These are phyloP conservation scores for Polietes domitor DNA, from an alignment of 2,888 invertebrate species.

Conservation along the genomic window DNA sequence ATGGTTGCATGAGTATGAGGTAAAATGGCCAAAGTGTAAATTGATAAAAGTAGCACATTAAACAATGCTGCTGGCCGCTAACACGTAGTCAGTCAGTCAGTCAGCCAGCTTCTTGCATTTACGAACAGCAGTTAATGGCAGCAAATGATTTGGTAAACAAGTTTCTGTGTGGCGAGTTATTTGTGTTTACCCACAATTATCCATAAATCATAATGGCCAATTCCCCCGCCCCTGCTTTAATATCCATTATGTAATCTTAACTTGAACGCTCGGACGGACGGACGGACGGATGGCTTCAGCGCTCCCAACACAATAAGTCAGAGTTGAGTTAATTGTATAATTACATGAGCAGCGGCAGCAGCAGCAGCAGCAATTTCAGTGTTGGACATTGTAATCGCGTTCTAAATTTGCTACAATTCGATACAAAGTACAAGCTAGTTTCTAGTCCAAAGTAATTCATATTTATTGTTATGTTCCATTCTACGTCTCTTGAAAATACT, in stretches of 20 bases:
- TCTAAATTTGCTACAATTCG: background rate
- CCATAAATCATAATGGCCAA: constrained; percentile 8
- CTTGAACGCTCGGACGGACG: background rate
- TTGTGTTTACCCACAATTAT: constrained; percentile 4
- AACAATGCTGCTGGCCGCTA: background rate
- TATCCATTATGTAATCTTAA: background rate
- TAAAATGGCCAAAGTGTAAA: constrained; percentile 48
- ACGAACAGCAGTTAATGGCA: background rate
- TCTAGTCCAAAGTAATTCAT: background rate
- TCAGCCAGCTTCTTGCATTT: background rate
- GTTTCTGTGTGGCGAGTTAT: background rate
- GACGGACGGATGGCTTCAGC: background rate
- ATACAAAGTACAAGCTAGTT: background rate
- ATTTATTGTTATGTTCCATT: background rate
- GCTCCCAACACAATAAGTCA: background rate
- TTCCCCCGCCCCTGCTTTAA: background rate
- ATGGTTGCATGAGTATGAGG: background rate
- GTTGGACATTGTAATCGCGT: background rate
- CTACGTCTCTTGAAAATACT: too few species aligned
- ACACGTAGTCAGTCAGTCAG: background rate
- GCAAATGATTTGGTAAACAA: constrained; percentile 9
- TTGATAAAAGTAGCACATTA: constrained; percentile 65
- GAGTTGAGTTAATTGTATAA: background rate
- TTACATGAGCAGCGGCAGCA: background rate
- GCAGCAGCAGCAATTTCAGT: background rate